A percentile compares a stretch with the other conserved stretches of the same genome.
phyloP scores from a whole-genome alignment of 2,888 invertebrate species.

The Melieria picta region DNA sequence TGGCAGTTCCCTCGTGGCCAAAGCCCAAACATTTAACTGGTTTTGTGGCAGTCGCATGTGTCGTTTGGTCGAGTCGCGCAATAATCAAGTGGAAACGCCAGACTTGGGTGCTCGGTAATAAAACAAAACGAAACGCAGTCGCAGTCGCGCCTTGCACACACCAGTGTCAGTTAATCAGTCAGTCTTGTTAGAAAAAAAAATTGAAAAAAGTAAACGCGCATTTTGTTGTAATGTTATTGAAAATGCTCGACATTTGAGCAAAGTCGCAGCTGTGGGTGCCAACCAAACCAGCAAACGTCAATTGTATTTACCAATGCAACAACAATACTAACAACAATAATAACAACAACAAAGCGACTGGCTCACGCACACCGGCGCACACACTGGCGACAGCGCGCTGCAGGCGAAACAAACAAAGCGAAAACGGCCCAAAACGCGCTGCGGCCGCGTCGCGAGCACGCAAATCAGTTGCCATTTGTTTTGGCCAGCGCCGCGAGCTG shows the following conservation, averaged over 20 bases:
- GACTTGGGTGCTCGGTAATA: background rate
- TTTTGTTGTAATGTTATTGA: background rate
- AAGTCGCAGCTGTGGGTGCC: background rate
- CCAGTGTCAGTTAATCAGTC: too few relatives aligned
- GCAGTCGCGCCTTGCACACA: background rate
- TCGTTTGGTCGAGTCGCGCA: constrained; percentile 13
- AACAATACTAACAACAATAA: background rate
- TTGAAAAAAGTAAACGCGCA: background rate
- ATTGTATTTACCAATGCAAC: background rate
- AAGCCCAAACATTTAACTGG: constrained; percentile 23
- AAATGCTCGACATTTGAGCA: too few relatives aligned
- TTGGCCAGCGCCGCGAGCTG: constrained; percentile 38
- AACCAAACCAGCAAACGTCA: background rate
- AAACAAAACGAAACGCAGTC: background rate
- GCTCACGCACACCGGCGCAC: background rate
- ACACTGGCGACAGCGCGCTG: background rate
- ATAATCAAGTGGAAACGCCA: background rate
- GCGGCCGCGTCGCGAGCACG: constrained; percentile 9
- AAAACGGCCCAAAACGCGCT: background rate
- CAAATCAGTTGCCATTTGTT: constrained; percentile 48
- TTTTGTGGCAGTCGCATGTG: constrained; percentile 21
- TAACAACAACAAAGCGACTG: background rate
- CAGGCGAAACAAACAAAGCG: constrained; percentile 20
- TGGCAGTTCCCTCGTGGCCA: background rate
- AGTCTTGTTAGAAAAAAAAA: background rate